Percentiles rank a stretch among this genome's conserved stretches.
phyloP scores from a whole-genome alignment of 2,797 vertebrate species.

The Macropodus opercularis region DNA sequence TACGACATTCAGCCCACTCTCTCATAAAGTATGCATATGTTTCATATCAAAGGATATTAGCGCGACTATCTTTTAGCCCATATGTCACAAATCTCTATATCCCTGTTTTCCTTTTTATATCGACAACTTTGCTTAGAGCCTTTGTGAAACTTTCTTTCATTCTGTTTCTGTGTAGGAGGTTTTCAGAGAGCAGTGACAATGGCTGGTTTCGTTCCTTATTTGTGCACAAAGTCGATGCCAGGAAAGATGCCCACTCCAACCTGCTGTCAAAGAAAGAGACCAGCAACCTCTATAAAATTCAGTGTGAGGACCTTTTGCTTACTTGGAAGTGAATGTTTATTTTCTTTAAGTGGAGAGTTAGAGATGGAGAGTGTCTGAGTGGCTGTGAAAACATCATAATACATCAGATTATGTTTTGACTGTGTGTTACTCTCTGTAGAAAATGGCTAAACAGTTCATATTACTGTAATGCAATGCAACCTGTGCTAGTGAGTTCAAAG shows the following conservation, averaged over 20 bases:
- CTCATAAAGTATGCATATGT: conserved; percentile 52
- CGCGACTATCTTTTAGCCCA: conserved; percentile 57
- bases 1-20: conserved; percentile 54
- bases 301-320: conserved; percentile 80
- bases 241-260: conserved; percentile 97
- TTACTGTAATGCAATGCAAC: conserved; percentile 32
- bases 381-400: conserved; percentile 30
- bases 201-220: conserved; percentile 95
- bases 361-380: too few relatives aligned
- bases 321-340: neutral
- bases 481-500: conserved; percentile 27
- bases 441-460: conserved; percentile 24
- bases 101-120: conserved; percentile 36
- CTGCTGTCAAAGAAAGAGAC: conserved; percentile 95
- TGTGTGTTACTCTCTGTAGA: conserved; percentile 20
- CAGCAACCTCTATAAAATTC: conserved; percentile 96
- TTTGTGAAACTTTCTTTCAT: conserved; percentile 66
- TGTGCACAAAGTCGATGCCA: conserved; percentile 91
- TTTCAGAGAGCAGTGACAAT: conserved; percentile 84
- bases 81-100: conserved; percentile 39
- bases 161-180: conserved; percentile 77
- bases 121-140: conserved; percentile 46
- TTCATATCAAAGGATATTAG: conserved; percentile 57
- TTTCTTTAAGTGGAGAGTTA: neutral
- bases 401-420: conserved; percentile 30